These are phyloP conservation scores for Lasioglossum zephyrum DNA, from an alignment of 2,888 invertebrate species.

Conservation along the genomic window DNA sequence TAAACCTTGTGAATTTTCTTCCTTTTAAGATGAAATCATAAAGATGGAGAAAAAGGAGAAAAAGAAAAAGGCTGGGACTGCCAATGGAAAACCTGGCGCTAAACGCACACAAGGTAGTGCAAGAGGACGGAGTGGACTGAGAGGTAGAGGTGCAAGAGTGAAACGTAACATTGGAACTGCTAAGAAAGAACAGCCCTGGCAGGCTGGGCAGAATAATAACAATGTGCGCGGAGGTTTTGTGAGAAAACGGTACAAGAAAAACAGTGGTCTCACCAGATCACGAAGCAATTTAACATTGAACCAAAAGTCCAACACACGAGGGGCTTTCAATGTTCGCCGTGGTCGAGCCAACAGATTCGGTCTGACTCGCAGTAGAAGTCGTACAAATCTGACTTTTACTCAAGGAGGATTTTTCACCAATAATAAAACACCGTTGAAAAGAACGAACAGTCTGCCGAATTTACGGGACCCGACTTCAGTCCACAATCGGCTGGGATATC, in stretches of 20 bases:
- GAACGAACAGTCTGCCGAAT: constrained; percentile 81
- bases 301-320: constrained; percentile 70
- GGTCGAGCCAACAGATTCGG: constrained; percentile 73
- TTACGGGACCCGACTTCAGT: constrained; percentile 81
- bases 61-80: constrained; percentile 78
- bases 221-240: constrained; percentile 76
- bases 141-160: constrained; percentile 66
- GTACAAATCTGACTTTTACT: constrained; percentile 74
- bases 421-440: constrained; percentile 74
- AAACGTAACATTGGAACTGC: constrained; percentile 61
- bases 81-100: constrained; percentile 71
- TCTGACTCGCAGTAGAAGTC: constrained; percentile 79
- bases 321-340: constrained; percentile 70
- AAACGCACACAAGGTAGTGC: constrained; percentile 60
- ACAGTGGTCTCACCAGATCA: constrained; percentile 71
- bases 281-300: constrained; percentile 76
- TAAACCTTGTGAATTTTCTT: constrained; percentile 79
- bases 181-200: constrained; percentile 67
- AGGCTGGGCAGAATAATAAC: constrained; percentile 67
- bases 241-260: constrained; percentile 76
- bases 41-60: constrained; percentile 83
- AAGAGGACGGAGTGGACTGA: constrained; percentile 65
- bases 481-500: constrained; percentile 81
- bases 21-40: constrained; percentile 84
- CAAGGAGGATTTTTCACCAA: constrained; percentile 74